Evolutionary conservation across 2,888 invertebrate genomes (phyloP).

Genomic region (Drosophila recens): DNA sequence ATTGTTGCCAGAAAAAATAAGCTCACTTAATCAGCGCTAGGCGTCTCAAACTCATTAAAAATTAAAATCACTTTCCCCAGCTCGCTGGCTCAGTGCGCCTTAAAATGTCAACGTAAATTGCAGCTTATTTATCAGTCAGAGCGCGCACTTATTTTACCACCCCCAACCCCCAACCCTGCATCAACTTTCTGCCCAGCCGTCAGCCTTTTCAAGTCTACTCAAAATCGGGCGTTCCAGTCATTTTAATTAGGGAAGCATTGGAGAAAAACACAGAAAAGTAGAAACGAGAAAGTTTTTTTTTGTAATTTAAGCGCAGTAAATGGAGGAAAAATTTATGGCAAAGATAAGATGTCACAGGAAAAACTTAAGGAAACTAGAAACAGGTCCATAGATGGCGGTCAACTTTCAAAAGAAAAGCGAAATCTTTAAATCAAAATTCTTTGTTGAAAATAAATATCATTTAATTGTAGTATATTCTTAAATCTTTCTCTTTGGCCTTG

Average conservation of each 20-base stretch:
- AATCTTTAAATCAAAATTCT: slow-evolving; percentile 4
- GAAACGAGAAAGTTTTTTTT: slow-evolving; percentile 19
- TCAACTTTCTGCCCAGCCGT: not conserved
- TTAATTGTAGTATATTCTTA: not conserved
- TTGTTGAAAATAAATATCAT: slow-evolving; percentile 1
- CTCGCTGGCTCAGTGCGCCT: slow-evolving; percentile 44
- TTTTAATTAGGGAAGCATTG: slow-evolving; percentile 63
- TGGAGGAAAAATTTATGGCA: slow-evolving; percentile 5
- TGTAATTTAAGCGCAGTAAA: slow-evolving; percentile 24
- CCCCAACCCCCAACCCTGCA: not conserved
- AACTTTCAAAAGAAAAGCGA: not conserved
- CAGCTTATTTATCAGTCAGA: slow-evolving; percentile 78
- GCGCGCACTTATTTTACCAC: slow-evolving; percentile 35
- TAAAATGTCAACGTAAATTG: slow-evolving; percentile 82
- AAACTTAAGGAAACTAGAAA: slow-evolving; percentile 17
- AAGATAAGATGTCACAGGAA: slow-evolving; percentile 8
- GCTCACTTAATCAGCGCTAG: slow-evolving; percentile 67
- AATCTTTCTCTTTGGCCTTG: not conserved
- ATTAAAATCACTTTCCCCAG: slow-evolving; percentile 75
- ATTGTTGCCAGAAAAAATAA: slow-evolving; percentile 57
- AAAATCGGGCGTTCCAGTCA: slow-evolving; percentile 49
- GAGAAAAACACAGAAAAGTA: slow-evolving; percentile 15
- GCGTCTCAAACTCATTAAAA: slow-evolving; percentile 78
- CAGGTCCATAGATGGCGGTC: slow-evolving; percentile 5
- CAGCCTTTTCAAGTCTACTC: slow-evolving; percentile 18